These are phyloP conservation scores for Chionis minor DNA, from an alignment of 2,113 vertebrate species.

Conservation along the genomic window DNA sequence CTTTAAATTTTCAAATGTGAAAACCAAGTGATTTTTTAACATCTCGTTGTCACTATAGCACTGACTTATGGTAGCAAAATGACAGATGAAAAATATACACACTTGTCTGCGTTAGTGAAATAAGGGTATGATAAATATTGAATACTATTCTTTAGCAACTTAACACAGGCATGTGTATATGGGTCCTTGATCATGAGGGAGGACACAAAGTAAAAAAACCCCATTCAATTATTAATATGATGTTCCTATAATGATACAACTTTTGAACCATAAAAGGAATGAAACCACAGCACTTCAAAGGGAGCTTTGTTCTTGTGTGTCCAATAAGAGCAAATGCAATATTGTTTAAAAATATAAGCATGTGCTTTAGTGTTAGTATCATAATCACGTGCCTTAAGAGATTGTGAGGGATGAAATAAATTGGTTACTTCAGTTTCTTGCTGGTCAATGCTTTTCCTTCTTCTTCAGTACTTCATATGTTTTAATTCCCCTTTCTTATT, in stretches of 20 bases:
- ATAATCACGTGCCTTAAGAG: neutral
- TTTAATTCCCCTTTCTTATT: neutral
- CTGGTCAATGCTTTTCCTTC: neutral
- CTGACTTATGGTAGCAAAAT: conserved; percentile 14
- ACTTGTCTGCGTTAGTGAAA: conserved; percentile 1
- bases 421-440: neutral
- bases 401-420: neutral
- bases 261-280: neutral
- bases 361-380: neutral
- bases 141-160: neutral
- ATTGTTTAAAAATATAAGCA: neutral
- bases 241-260: neutral
- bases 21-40: conserved; percentile 43
- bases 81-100: conserved; percentile 23
- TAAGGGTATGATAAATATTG: neutral
- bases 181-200: neutral
- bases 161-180: neutral
- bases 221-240: neutral
- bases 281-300: neutral
- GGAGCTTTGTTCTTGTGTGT: neutral
- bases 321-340: neutral
- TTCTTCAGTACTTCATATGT: neutral
- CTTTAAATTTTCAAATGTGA: conserved; percentile 19
- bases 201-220: neutral
- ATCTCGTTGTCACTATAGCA: neutral